Percentiles rank a stretch among this genome's conserved stretches.
Evolutionary conservation across 2,797 vertebrate genomes (phyloP).

Genomic region (Florisuga fusca): DNA sequence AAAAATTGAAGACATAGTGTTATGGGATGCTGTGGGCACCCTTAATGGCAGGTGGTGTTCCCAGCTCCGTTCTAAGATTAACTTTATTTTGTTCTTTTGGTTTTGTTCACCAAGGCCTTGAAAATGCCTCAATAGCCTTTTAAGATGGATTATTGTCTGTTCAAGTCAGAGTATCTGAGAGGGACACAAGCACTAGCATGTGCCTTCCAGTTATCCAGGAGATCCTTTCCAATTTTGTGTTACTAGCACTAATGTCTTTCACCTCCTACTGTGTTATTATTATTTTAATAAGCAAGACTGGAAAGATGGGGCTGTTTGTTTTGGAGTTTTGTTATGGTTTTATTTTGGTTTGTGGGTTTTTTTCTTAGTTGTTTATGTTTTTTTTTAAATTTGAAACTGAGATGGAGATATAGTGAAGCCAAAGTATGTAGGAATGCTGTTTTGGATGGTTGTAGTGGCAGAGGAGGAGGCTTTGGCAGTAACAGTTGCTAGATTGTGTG

Average conservation of each 20-base stretch:
- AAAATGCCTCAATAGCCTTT: neutral
- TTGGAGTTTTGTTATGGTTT: neutral
- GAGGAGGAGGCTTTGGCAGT: conserved; percentile 48
- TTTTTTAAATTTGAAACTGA: neutral
- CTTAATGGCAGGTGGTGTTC: neutral
- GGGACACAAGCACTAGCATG: neutral
- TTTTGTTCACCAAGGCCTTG: neutral
- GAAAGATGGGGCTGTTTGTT: neutral
- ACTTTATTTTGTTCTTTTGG: neutral
- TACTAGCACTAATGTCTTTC: neutral
- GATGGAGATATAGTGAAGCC: neutral
- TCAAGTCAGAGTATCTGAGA: neutral
- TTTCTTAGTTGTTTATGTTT: neutral
- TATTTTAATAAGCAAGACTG: neutral
- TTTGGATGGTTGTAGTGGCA: conserved; percentile 31
- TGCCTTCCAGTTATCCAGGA: neutral
- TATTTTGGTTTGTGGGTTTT: rapidly evolving
- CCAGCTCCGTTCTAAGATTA: neutral
- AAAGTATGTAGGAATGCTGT: neutral
- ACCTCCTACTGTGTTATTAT: neutral
- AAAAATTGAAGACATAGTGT: neutral
- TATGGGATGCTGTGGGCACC: neutral
- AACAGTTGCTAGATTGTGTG: conserved; percentile 66
- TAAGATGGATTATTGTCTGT: neutral
- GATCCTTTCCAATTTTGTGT: neutral